phyloP scores from a whole-genome alignment of 2,113 vertebrate species.

The Oryctolagus cuniculus region DNA sequence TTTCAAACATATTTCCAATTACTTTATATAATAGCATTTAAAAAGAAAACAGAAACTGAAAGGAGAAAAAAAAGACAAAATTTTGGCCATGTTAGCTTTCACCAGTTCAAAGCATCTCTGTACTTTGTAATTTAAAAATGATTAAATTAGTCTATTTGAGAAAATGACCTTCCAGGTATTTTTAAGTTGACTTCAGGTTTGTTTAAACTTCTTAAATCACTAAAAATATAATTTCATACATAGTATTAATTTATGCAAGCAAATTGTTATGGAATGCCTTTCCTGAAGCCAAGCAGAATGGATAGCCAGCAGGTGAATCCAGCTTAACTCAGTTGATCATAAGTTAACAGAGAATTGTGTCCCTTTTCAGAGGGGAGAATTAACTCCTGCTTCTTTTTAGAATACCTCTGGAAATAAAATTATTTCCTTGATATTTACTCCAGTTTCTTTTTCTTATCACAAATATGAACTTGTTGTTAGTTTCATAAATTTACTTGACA shows the following conservation, averaged over 20 bases:
- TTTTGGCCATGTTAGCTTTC: neutral
- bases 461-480: neutral
- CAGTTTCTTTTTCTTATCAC: neutral
- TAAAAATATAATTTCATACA: neutral
- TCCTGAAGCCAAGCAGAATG: conserved; percentile 3
- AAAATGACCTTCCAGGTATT: conserved; percentile 37
- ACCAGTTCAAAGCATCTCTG: conserved; percentile 37
- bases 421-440: neutral
- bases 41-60: neutral
- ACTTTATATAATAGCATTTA: conserved; percentile 1
- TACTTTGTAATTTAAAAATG: conserved; percentile 31
- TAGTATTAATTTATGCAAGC: conserved; percentile 20
- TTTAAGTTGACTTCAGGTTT: conserved; percentile 14
- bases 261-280: neutral
- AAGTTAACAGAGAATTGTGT: neutral
- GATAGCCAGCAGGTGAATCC: neutral
- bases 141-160: conserved; percentile 56
- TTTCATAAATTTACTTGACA: neutral
- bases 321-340: neutral
- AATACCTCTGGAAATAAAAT: neutral
- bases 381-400: neutral
- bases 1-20: neutral
- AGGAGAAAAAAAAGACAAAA: neutral
- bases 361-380: neutral
- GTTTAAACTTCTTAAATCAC: conserved; percentile 13